Conservation (phyloP, 2,888 invertebrate species). For the Leptinotarsa juncta region DNA sequence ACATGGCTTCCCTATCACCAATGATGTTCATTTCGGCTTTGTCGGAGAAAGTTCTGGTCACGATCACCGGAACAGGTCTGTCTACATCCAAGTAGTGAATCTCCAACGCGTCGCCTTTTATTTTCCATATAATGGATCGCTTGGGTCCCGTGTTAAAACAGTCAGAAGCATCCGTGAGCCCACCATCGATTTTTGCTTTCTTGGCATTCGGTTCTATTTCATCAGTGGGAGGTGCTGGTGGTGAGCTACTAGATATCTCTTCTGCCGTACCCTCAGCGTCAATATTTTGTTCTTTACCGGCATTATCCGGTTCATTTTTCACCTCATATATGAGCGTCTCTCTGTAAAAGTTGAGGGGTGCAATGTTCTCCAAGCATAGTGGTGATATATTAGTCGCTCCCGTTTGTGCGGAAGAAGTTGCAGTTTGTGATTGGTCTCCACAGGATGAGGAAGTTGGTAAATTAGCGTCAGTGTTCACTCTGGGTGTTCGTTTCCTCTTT, state of each 20-base stretch:
- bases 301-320: conserved; percentile 57
- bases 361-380: conserved; percentile 66
- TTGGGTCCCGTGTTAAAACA: conserved; percentile 83
- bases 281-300: conserved; percentile 46
- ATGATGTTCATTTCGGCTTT: conserved; percentile 91
- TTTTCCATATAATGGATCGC: conserved; percentile 81
- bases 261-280: conserved; percentile 48
- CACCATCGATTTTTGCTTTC: conserved; percentile 65
- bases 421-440: conserved; percentile 53
- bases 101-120: conserved; percentile 82
- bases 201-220: conserved; percentile 54
- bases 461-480: conserved; percentile 73
- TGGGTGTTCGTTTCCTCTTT: conserved; percentile 82
- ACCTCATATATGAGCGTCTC: conserved; percentile 77
- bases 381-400: conserved; percentile 51
- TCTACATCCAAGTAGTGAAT: conserved; percentile 93
- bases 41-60: conserved; percentile 89
- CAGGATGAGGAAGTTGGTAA: conserved; percentile 52
- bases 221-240: conserved; percentile 55
- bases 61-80: conserved; percentile 95
- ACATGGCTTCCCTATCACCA: conserved; percentile 86
- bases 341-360: conserved; percentile 86
- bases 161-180: conserved; percentile 80
- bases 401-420: conserved; percentile 50
- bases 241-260: conserved; percentile 25